Evolutionary conservation across 2,888 invertebrate genomes (phyloP).

Genomic region (Chymomyza fuscimana): DNA sequence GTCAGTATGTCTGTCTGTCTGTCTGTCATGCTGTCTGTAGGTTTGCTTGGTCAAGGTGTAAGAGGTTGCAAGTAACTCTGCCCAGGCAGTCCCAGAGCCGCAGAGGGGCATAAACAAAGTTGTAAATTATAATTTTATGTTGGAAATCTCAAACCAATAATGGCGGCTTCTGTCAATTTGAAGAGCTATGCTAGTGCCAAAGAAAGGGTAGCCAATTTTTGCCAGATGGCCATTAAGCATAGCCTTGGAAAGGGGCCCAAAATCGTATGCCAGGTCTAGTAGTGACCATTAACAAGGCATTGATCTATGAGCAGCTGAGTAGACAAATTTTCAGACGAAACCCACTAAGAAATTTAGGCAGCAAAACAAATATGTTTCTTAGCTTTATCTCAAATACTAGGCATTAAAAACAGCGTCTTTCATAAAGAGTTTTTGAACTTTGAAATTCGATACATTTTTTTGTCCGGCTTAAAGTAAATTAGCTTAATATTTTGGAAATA

Average conservation of each 20-base stretch:
- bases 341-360: no score
- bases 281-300: no score
- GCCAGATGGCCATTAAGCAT: constrained; percentile 19
- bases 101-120: constrained; percentile 59
- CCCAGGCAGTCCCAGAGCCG: background rate
- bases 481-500: no score
- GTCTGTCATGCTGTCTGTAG: background rate
- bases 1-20: background rate
- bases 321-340: no score
- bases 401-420: no score
- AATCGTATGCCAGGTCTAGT: background rate
- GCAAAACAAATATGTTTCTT: no score
- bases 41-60: background rate
- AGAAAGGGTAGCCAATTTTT: constrained; percentile 9
- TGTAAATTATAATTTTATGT: constrained; percentile 76
- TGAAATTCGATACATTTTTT: no score
- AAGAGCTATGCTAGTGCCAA: background rate
- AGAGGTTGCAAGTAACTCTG: background rate
- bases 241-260: background rate
- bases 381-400: no score
- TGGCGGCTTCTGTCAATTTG: background rate
- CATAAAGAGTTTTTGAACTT: no score
- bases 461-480: no score
- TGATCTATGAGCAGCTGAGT: no score
- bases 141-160: constrained; percentile 61